Evolutionary conservation across 2,797 vertebrate species (phyloP).

Genomic region (Myotis findleyi): DNA sequence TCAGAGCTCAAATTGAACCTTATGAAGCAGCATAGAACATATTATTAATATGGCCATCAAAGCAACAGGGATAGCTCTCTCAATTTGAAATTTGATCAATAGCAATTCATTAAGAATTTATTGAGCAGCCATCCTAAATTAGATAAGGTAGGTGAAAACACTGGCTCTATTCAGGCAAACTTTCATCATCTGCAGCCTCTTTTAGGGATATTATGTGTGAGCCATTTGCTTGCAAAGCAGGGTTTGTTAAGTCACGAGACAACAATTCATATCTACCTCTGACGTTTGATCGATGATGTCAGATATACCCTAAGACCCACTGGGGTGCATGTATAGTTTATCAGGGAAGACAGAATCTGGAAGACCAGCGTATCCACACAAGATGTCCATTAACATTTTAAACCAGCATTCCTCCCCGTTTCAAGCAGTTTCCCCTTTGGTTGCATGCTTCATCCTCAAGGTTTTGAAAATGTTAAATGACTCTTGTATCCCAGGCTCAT

Average conservation of each 20-base stretch:
- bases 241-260: not conserved
- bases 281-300: not conserved
- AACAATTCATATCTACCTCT: not conserved
- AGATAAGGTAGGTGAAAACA: not conserved
- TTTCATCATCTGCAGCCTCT: not conserved
- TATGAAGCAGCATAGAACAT: conserved; percentile 21
- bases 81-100: conserved; percentile 60
- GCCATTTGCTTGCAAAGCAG: not conserved
- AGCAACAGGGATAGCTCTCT: not conserved
- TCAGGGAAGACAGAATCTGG: not conserved
- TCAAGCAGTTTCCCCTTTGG: not conserved
- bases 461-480: not conserved
- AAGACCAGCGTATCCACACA: not conserved
- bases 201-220: not conserved
- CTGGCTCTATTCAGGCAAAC: not conserved
- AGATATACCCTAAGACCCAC: not conserved
- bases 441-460: not conserved
- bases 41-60: conserved; percentile 61
- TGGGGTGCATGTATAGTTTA: not conserved
- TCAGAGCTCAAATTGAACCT: conserved; percentile 49
- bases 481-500: not conserved
- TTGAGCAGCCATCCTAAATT: not conserved
- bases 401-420: not conserved
- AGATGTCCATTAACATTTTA: not conserved
- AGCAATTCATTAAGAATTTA: conserved; percentile 63